A percentile compares a stretch with the other conserved stretches of the same genome.
Conservation (phyloP, 2,113 vertebrate species). For the Acrocephalus arundinaceus region DNA sequence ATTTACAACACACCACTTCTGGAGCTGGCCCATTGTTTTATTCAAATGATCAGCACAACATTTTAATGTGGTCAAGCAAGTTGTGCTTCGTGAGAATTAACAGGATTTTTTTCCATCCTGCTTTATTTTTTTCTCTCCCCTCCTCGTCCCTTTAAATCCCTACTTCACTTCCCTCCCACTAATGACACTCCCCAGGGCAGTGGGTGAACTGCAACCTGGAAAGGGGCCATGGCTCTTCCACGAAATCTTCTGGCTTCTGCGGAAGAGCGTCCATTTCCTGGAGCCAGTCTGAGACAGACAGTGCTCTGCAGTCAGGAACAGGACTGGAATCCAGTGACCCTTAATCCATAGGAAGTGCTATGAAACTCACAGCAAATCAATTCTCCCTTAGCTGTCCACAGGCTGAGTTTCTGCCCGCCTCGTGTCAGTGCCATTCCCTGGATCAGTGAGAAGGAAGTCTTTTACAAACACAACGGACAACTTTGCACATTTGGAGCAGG, state of each 20-base stretch:
- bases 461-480: not conserved
- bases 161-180: not conserved
- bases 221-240: not conserved
- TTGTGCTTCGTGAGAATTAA: not conserved
- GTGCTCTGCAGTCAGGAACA: not conserved
- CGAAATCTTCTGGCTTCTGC: not conserved
- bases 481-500: not conserved
- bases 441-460: not conserved
- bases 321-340: not conserved
- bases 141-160: not conserved
- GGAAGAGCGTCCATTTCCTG: conserved; percentile 20
- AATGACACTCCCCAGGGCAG: not conserved
- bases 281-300: conserved; percentile 36
- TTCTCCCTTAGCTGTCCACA: not conserved
- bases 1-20: not conserved
- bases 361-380: not conserved
- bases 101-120: not conserved
- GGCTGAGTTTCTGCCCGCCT: not conserved
- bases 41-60: not conserved
- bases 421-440: not conserved
- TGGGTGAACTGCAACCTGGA: conserved; percentile 39
- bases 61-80: not conserved
- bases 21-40: not conserved
- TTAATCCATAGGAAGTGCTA: not conserved
- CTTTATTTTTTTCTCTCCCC: not conserved